Base-by-base conservation (phyloP, 1,140 invertebrate genomes). In the Triops longicaudatus region DNA sequence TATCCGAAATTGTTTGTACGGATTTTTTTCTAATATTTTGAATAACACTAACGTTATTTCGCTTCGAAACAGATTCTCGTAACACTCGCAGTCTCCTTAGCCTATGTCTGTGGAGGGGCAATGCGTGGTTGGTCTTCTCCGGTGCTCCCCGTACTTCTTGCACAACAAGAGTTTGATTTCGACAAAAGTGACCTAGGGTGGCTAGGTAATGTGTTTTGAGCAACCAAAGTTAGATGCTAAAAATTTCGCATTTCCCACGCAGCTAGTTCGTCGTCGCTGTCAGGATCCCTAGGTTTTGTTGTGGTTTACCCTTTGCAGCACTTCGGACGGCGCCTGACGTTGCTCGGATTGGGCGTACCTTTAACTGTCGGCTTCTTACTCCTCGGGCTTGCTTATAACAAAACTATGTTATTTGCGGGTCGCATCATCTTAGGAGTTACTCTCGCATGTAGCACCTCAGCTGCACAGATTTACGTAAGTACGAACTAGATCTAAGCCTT, bases 401-500 rank as follows among this genome's bases (percentile, higher is more conserved):
- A 78, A 37, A 3, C 71, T 0, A 73, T 78, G 6, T 77, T 90
- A 0, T 90, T 89, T 80, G 80, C 88, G 3, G 91, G 89, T 0
- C 85, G 91, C 50, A 86, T 91, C 73, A 86, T 91, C 73, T 82
- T 91, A 0, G 88, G 87, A 31, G 91, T 91, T 1, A 80, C 90
- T 72, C 87, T 87, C 44, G 86, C 87, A 44, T 90, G 90, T 5
- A 84, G 90, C 44, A 84, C 86, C 0, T 84, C 88, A 9, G 85
- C 87, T 11, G 85, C 85, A 12, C 89, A 90, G 1, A 86, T 91
- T 79, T 91, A 91, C 81, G 86, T 91, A 81, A 85, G 86, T 85
- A 78, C 50, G 63, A 74, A 11, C 27, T 22, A 75, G 1, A 5
- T 11, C 76, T 12, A 22, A 2, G 22, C 43, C 0, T 37, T 22